Evolutionary conservation across 2,113 vertebrate genomes (phyloP), one percentile per base, ranked within the genome.

Genomic region (Catharus fuscescens): DNA sequence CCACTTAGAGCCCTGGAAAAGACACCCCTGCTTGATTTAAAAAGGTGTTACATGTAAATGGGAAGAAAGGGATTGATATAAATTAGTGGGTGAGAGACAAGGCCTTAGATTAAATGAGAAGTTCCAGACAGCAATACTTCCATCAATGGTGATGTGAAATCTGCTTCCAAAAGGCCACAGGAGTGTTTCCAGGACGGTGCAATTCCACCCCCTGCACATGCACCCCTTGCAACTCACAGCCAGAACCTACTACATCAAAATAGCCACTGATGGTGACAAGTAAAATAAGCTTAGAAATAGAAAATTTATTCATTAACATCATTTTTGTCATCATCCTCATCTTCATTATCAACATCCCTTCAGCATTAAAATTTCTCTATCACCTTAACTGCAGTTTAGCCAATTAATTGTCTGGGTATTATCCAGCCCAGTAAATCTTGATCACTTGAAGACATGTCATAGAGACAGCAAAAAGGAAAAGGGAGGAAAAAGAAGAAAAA

Each of bases 1-100:
- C 48, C 88, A 61, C 70, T 89, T 53, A 48, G 44, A 85, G 36
- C 59, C 73, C 62, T 69, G 76, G 67, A 90, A 90, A 87, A 95
- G 84, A 44, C 47, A 78, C n/a, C 26, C 1, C 2, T 87, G 73
- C 61, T 88, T 85, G 85, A 87, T 85, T 86, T 78, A 24, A 91
- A 96, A 64, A 89, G 56, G 60, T 91, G 61, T 78, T 81, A 31
- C 56, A 36, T 56, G 74, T 81, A 87, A 89, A 77, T 57, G 44
- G 88, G 76, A 94, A 86, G 59, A 90, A 94, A 77, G 34, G 67
- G 47, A 44, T 32, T 96, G 88, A 80, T 92, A 88, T 50, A 92
- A 93, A 83, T 90, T 88, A 73, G 32, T 16, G 71, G 26, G 71
- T 80, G 86, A 94, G 82, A 94, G 42, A 88, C 29, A 38, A 77